phyloP scores from a whole-genome alignment of 92 coral and sea anemone genomes.

The Chrysogorgia sp. region DNA sequence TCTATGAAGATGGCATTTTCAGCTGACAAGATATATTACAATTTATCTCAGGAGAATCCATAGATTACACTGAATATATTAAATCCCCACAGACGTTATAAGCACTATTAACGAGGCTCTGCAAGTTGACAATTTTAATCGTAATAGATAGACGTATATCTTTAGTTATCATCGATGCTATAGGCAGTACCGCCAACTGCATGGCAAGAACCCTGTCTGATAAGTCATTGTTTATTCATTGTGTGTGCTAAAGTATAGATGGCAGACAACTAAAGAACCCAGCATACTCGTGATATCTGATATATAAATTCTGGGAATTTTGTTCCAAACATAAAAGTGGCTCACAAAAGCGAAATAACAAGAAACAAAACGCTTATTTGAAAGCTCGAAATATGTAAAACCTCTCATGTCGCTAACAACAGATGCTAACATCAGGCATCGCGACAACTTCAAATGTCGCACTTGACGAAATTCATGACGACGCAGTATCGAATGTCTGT shows the following conservation, averaged over 20 bases:
- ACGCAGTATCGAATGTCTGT: neutral
- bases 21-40: too few species aligned
- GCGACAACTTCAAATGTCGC: conserved; percentile 8
- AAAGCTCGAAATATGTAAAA: neutral
- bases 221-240: conserved; percentile 11
- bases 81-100: neutral
- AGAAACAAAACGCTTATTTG: neutral
- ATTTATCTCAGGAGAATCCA: too few species aligned
- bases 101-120: too few species aligned
- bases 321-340: too few species aligned
- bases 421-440: conserved; percentile 5
- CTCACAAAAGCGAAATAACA: conserved; percentile 1
- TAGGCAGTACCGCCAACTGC: conserved; percentile 1
- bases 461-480: conserved; percentile 7
- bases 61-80: too few species aligned
- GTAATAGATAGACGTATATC: neutral
- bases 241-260: neutral
- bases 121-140: too few species aligned
- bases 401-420: conserved; percentile 6
- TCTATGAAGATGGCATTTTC: too few species aligned
- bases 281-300: conserved; percentile 1
- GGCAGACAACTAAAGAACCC: neutral
- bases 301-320: too few species aligned
- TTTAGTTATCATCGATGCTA: neutral
- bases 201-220: neutral